phyloP scores from a whole-genome alignment of 2,888 invertebrate species.

The Helleia helle region DNA sequence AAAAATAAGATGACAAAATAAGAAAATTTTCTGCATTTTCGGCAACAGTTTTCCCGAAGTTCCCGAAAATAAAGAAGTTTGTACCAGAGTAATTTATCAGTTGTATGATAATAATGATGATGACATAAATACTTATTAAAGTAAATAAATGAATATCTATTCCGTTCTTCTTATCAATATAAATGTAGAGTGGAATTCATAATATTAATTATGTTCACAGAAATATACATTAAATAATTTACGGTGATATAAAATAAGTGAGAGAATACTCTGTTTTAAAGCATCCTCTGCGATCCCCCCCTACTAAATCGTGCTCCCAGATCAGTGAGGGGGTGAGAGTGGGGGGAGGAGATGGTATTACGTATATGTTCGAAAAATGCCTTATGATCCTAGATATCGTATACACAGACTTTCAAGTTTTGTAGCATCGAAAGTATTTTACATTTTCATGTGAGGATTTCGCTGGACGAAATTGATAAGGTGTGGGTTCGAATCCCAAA shows the following conservation, averaged over 20 bases:
- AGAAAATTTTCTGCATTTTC: no score
- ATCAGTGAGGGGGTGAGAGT: conserved; percentile 38
- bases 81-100: no score
- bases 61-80: no score
- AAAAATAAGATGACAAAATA: no score
- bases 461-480: background rate
- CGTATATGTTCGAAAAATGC: conserved; percentile 72
- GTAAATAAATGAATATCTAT: no score
- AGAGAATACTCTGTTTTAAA: conserved; percentile 32
- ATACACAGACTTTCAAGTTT: conserved; percentile 39
- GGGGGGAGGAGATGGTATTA: conserved; percentile 28
- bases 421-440: conserved; percentile 15
- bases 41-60: no score
- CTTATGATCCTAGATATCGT: conserved; percentile 52
- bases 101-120: no score
- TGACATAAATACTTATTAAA: no score
- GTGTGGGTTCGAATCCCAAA: background rate
- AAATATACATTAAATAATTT: no score
- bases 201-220: no score
- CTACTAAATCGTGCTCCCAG: conserved; percentile 48
- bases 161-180: no score
- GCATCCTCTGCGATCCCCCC: conserved; percentile 15
- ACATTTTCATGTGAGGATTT: background rate
- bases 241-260: conserved; percentile 5
- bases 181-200: background rate